Conservation (phyloP, 2,797 vertebrate species). For the Dromococcyx pavoninus region DNA sequence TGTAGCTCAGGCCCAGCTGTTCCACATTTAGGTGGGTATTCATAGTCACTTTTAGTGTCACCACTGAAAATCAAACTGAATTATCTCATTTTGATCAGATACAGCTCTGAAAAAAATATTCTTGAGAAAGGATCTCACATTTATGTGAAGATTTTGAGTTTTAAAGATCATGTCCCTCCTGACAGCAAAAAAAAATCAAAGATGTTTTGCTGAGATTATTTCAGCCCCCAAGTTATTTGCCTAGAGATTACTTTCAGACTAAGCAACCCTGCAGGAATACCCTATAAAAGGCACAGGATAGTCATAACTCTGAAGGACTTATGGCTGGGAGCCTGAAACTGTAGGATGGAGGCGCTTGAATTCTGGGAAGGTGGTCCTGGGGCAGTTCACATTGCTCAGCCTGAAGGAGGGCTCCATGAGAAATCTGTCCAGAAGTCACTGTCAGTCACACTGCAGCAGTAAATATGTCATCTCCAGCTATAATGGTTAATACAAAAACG, state of each 20-base stretch:
- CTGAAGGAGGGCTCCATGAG: neutral
- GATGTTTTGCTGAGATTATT: neutral
- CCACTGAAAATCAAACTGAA: neutral
- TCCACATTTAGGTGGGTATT: neutral
- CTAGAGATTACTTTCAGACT: neutral
- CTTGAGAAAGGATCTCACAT: neutral
- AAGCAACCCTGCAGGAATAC: neutral
- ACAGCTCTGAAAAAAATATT: neutral
- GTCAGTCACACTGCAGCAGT: neutral
- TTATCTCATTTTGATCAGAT: neutral
- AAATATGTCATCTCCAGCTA: neutral
- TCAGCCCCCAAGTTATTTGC: neutral
- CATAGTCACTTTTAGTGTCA: neutral
- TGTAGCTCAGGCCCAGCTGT: neutral
- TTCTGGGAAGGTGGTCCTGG: neutral
- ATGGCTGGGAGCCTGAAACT: neutral
- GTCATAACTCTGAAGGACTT: neutral
- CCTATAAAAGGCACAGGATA: neutral
- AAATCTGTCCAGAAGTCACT: neutral
- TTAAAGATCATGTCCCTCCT: neutral
- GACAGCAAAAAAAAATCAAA: neutral
- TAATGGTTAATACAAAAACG: neutral
- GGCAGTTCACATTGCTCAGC: neutral
- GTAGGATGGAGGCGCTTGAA: neutral
- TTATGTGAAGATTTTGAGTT: neutral